Evolutionary conservation across 2,113 vertebrate genomes (phyloP).

Genomic region (Blennius ocellaris): DNA sequence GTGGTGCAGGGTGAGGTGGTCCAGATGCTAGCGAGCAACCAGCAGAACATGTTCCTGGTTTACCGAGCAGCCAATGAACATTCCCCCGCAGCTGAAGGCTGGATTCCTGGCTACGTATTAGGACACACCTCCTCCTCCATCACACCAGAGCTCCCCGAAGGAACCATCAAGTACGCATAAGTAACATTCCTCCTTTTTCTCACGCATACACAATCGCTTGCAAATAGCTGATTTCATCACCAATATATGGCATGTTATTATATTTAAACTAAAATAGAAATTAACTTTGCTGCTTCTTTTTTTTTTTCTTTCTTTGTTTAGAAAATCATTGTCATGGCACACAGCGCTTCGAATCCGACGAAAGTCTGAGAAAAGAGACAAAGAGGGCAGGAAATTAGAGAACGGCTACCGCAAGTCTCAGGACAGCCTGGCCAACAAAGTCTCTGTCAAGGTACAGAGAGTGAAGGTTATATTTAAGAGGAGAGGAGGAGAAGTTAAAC

Average conservation of each 20-base stretch:
- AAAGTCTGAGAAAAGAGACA: slow-evolving; percentile 98
- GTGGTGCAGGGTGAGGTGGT: slow-evolving; percentile 99
- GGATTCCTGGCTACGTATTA: slow-evolving; percentile 98
- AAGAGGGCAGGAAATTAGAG: slow-evolving; percentile 87
- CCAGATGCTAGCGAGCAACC: slow-evolving; percentile 99
- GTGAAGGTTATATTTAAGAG: too few relatives aligned
- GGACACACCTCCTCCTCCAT: slow-evolving; percentile 94
- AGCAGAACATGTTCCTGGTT: slow-evolving; percentile 99
- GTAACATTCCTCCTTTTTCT: background rate
- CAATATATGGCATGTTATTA: background rate
- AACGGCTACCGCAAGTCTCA: slow-evolving; percentile 96
- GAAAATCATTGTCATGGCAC: slow-evolving; percentile 99
- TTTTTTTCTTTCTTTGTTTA: slow-evolving; percentile 54
- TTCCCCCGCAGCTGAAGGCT: slow-evolving; percentile 98
- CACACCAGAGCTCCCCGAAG: slow-evolving; percentile 92
- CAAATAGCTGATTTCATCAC: background rate
- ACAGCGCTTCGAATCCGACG: slow-evolving; percentile 97
- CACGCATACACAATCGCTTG: background rate
- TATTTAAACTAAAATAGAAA: background rate
- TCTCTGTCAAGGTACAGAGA: slow-evolving; percentile 93
- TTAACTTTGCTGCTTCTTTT: background rate
- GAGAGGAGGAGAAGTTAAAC: too few relatives aligned
- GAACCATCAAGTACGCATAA: slow-evolving; percentile 94
- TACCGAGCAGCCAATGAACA: slow-evolving; percentile 97
- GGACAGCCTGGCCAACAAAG: slow-evolving; percentile 94